These are phyloP conservation scores for Channa argus DNA, from an alignment of 2,113 vertebrate species.

Conservation along the genomic window DNA sequence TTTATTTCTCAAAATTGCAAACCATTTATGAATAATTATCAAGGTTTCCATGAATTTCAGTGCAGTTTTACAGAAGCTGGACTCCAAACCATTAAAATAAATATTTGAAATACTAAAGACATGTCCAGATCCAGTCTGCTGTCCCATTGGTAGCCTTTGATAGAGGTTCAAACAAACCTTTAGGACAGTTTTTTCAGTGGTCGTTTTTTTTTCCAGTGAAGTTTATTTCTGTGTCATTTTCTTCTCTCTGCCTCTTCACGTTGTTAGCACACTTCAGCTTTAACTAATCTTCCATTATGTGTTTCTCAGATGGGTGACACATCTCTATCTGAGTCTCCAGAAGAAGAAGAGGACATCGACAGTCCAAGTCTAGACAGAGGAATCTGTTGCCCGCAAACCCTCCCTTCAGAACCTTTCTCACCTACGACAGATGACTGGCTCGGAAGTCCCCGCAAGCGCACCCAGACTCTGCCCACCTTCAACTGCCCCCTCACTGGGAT, in stretches of 20 bases:
- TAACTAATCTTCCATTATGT: neutral
- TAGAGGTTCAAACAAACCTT: too few relatives aligned
- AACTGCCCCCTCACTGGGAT: slow-evolving; percentile 69
- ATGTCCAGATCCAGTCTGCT: too few relatives aligned
- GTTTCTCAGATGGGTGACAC: slow-evolving; percentile 68
- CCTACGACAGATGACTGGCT: slow-evolving; percentile 73
- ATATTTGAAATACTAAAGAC: too few relatives aligned
- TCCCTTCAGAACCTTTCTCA: neutral
- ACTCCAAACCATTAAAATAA: too few relatives aligned
- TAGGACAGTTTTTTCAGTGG: too few relatives aligned
- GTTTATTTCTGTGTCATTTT: neutral
- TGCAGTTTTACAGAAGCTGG: too few relatives aligned
- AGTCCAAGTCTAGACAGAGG: slow-evolving; percentile 55
- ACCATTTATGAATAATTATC: too few relatives aligned
- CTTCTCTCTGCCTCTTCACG: too few relatives aligned
- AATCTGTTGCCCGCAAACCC: slow-evolving; percentile 12
- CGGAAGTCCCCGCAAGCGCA: slow-evolving; percentile 88
- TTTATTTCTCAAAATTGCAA: too few relatives aligned
- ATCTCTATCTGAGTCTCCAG: slow-evolving; percentile 79
- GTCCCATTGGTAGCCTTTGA: too few relatives aligned
- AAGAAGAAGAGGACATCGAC: slow-evolving; percentile 79
- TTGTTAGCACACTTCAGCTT: neutral
- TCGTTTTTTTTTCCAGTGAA: neutral
- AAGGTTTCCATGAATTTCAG: too few relatives aligned
- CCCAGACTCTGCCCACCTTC: slow-evolving; percentile 91